Conservation (phyloP, 2,113 vertebrate genomes). For the Oplegnathus fasciatus region DNA sequence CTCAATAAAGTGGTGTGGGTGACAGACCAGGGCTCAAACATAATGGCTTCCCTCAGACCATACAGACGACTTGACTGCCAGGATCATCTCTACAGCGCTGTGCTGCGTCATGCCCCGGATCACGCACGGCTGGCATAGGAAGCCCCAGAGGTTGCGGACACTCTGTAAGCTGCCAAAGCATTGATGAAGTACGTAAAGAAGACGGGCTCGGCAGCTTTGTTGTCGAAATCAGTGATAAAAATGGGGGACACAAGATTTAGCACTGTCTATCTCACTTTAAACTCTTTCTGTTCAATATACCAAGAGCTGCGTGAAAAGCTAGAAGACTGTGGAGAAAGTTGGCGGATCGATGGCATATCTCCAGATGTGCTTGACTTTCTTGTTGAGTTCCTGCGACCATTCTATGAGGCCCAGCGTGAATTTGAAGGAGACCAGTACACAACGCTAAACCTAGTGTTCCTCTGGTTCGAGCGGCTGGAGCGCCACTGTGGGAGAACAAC, state of each 20-base stretch:
- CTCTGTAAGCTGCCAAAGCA: background rate
- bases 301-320: background rate
- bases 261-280: background rate
- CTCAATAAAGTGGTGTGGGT: background rate
- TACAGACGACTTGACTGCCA: background rate
- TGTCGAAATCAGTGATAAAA: background rate
- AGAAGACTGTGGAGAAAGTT: background rate
- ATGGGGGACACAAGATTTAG: background rate
- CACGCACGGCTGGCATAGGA: background rate
- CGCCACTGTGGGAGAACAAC: too few relatives aligned
- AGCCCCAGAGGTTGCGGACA: background rate
- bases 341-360: background rate
- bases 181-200: background rate
- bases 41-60: background rate
- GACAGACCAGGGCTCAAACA: background rate
- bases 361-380: background rate
- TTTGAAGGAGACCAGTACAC: too few relatives aligned
- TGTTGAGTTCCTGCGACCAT: background rate
- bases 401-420: background rate
- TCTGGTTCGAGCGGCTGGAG: background rate
- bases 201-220: background rate
- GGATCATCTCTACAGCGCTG: background rate
- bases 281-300: background rate
- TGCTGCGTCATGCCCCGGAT: background rate
- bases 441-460: background rate